phyloP scores from a whole-genome alignment of 1,140 invertebrate species.

The silkworm (Bombyx mori) region DNA sequence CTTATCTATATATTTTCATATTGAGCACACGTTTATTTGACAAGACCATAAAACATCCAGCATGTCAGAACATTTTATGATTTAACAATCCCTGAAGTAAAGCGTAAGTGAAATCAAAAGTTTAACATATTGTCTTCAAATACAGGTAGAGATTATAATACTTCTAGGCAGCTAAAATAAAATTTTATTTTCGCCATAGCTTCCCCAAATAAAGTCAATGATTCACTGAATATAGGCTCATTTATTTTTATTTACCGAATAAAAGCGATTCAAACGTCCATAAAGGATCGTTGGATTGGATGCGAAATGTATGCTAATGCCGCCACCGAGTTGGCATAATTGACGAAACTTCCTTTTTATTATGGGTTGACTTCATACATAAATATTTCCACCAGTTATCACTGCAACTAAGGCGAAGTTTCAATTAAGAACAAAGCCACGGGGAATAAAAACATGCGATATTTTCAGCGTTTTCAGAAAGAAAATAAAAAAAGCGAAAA shows the following conservation, averaged over 20 bases:
- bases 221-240: constrained; percentile 26
- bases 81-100: neutral
- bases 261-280: constrained; percentile 51
- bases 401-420: constrained; percentile 47
- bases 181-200: constrained; percentile 11
- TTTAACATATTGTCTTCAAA: neutral
- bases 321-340: constrained; percentile 39
- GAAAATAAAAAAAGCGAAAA: constrained; percentile 61
- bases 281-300: constrained; percentile 48
- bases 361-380: constrained; percentile 48
- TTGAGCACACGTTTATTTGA: constrained; percentile 17
- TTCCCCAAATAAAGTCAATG: constrained; percentile 12
- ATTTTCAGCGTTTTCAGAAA: too few species aligned
- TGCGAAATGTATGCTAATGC: constrained; percentile 64
- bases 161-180: constrained; percentile 9
- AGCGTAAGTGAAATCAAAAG: too few species aligned
- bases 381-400: constrained; percentile 39
- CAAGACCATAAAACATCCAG: constrained; percentile 14
- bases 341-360: constrained; percentile 55
- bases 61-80: neutral
- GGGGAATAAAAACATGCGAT: constrained; percentile 58
- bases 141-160: constrained; percentile 1
- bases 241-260: constrained; percentile 59
- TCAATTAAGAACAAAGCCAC: constrained; percentile 36
- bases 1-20: constrained; percentile 20